These are phyloP conservation scores for Lasioglossum oenotherae DNA, from an alignment of 2,888 invertebrate genomes.

Conservation along the genomic window DNA sequence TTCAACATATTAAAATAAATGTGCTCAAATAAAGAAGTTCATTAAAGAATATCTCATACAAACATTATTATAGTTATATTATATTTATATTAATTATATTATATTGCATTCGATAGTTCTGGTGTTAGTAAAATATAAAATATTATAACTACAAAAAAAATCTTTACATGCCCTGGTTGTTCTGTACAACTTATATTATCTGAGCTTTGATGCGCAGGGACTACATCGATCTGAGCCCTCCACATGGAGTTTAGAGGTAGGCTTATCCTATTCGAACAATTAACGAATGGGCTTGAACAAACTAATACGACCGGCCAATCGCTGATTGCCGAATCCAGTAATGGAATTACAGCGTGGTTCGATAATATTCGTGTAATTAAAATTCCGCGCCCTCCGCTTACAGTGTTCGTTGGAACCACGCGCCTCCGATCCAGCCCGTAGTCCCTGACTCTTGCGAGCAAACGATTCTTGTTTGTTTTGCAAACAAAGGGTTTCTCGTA, in stretches of 20 bases:
- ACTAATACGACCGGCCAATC: conserved; percentile 27
- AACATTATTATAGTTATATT: no score
- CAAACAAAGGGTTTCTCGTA: conserved; percentile 80
- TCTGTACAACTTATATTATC: not conserved
- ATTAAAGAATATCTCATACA: no score
- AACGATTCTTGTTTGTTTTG: conserved; percentile 84
- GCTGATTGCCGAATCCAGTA: conserved; percentile 72
- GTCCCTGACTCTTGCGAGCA: conserved; percentile 75
- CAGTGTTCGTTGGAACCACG: conserved; percentile 43
- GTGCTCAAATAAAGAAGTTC: no score
- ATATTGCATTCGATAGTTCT: no score
- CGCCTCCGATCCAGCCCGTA: conserved; percentile 45
- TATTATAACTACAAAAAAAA: no score
- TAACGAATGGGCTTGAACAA: not conserved
- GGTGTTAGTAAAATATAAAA: no score
- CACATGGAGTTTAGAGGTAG: not conserved
- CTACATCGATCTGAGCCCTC: not conserved
- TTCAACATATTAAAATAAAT: no score
- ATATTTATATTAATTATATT: no score
- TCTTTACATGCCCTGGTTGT: no score
- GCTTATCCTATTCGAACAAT: not conserved
- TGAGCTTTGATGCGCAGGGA: not conserved
- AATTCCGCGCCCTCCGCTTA: conserved; percentile 77
- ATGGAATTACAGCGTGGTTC: conserved; percentile 75
- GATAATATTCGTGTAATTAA: conserved; percentile 83